phyloP scores from a whole-genome alignment of 2,888 invertebrate genomes.

The Agrochola circellaris region DNA sequence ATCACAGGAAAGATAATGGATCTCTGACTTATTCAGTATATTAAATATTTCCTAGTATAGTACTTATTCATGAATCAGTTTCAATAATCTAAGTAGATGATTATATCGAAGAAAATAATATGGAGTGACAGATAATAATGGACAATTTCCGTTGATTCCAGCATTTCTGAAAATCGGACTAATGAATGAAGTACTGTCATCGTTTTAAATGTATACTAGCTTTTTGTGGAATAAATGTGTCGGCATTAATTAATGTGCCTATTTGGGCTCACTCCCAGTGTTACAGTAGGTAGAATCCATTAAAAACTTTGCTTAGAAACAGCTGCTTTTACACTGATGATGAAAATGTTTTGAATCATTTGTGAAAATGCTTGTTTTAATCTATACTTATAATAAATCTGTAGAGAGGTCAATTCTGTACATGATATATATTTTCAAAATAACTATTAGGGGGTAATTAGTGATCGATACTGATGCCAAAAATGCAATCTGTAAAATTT shows the following conservation, averaged over 20 bases:
- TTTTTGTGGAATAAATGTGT: conserved; percentile 39
- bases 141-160: conserved; percentile 14
- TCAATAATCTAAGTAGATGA: conserved; percentile 24
- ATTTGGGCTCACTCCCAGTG: conserved; percentile 32
- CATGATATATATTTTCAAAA: too few relatives aligned
- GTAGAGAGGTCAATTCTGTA: too few relatives aligned
- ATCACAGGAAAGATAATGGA: conserved; percentile 21
- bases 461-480: too few relatives aligned
- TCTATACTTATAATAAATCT: too few relatives aligned
- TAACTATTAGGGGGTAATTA: too few relatives aligned
- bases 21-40: conserved; percentile 29
- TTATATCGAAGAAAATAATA: conserved; percentile 7
- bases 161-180: conserved; percentile 40
- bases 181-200: conserved; percentile 31
- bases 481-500: too few relatives aligned
- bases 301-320: conserved; percentile 12
- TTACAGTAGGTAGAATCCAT: conserved; percentile 18
- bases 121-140: conserved; percentile 32
- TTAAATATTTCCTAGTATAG: conserved; percentile 26
- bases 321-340: conserved; percentile 30
- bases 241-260: conserved; percentile 32
- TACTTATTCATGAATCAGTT: conserved; percentile 37
- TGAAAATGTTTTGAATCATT: not conserved
- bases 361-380: conserved; percentile 23
- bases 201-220: conserved; percentile 38